phyloP scores from a whole-genome alignment of 2,797 vertebrate genomes.

The Eupleurogrammus muticus region DNA sequence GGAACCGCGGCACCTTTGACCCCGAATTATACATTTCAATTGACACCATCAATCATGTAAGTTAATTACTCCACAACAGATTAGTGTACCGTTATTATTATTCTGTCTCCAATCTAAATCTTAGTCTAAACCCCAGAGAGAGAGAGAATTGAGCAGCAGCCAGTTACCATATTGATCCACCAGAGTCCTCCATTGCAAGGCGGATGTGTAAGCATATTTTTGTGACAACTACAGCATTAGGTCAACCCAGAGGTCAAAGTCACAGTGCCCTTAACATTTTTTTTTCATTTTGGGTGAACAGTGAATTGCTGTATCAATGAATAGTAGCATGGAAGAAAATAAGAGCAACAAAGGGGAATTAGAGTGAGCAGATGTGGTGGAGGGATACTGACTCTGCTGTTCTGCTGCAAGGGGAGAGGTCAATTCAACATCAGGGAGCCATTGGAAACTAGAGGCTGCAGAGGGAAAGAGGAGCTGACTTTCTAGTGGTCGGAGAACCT shows the following conservation, averaged over 20 bases:
- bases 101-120: constrained; percentile 57
- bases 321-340: constrained; percentile 24
- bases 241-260: constrained; percentile 33
- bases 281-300: constrained; percentile 7
- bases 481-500: not conserved
- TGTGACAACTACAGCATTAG: constrained; percentile 20
- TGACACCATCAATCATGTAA: constrained; percentile 26
- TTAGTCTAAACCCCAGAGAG: constrained; percentile 36
- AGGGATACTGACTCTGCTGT: constrained; percentile 11
- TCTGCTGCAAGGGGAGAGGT: constrained; percentile 33
- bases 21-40: constrained; percentile 20
- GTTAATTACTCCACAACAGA: constrained; percentile 39
- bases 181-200: constrained; percentile 29
- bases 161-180: constrained; percentile 44
- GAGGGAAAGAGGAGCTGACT: constrained; percentile 12
- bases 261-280: constrained; percentile 15
- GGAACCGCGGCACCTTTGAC: constrained; percentile 25
- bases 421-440: constrained; percentile 7
- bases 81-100: constrained; percentile 38
- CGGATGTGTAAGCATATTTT: constrained; percentile 43
- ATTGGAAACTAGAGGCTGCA: constrained; percentile 1
- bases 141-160: constrained; percentile 35
- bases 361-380: constrained; percentile 28
- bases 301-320: constrained; percentile 22
- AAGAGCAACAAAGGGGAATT: constrained; percentile 20